Evolutionary conservation across 2,113 vertebrate genomes (phyloP).

Genomic region (Sus scrofa): DNA sequence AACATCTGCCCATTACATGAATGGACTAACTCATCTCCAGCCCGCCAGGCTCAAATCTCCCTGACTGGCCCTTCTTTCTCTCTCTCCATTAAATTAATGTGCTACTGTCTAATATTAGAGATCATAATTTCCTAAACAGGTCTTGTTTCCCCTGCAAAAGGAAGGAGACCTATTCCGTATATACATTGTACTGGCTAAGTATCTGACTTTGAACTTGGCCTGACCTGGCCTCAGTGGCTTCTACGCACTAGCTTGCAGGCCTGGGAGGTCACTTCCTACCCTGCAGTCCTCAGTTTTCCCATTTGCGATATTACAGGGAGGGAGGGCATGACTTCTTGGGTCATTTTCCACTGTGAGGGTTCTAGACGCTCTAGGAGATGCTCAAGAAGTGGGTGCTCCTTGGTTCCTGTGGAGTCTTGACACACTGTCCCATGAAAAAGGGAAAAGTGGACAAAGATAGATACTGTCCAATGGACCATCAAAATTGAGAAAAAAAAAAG

Average conservation of each 20-base stretch:
- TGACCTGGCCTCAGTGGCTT: not conserved
- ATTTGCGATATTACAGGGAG: not conserved
- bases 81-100: not conserved
- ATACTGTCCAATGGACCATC: not conserved
- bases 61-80: not conserved
- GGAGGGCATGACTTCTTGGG: not conserved
- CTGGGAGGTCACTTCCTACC: not conserved
- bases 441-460: not conserved
- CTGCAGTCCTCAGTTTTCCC: not conserved
- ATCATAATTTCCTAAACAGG: not conserved
- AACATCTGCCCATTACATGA: not conserved
- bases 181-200: not conserved
- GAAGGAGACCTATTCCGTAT: not conserved
- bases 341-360: not conserved
- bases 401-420: not conserved
- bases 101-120: not conserved
- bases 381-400: not conserved
- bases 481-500: not conserved
- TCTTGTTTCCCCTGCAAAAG: not conserved
- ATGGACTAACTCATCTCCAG: not conserved
- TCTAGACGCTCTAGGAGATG: not conserved
- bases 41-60: not conserved
- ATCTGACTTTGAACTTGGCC: conserved; percentile 32
- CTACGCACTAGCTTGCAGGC: not conserved
- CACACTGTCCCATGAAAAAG: not conserved